Base-by-base conservation (phyloP, 1,140 invertebrate species). In the Himalopsyche phryganea region DNA sequence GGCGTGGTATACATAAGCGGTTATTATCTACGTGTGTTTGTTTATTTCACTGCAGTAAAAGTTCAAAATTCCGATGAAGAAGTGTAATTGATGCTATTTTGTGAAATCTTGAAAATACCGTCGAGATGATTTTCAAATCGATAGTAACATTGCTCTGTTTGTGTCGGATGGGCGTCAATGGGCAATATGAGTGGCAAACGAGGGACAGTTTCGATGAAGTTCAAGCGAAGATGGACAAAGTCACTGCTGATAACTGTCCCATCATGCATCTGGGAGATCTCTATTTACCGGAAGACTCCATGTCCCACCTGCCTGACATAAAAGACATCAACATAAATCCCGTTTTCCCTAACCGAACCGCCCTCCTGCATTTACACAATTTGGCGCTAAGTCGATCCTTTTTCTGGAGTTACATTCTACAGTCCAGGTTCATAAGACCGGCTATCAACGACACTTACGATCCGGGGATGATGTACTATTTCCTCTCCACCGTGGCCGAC, bases 391-490 rank as follows among this genome's bases (percentile, higher is more conserved):
- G 88, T 69, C 77, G 95, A 63, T 91, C 93, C 0, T 98, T 96
- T 72, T 98, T 93, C 72, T 98, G 91, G 87, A 95, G 92, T 72
- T 96, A 96, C 65, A 94, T 98, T 41, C 80, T 97, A 0, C 95
- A 98, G 71, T 90, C 91, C 1, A 78, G 90, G 60, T 94, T 93
- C 64, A 94, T 94, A 61, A 76, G 91, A 38, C 91, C 91, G 1
- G 90, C 90, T 11, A 92, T 91, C 14, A 92, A 93, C 70, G 91
- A 94, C 67, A 91, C 91, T 0, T 92, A 94, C 61, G 94, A 98
- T 78, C 95, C 96, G 0, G 95, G 96, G 50, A 92, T 98, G 85
- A 95, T 98, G 92, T 98, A 98, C 70, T 96, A 97, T 68, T 96
- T 97, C 68, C 77, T 98, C 14, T 96, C 94, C 1, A 89, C 92